phyloP scores from a whole-genome alignment of 2,888 invertebrate genomes.

The Luperina testacea region DNA sequence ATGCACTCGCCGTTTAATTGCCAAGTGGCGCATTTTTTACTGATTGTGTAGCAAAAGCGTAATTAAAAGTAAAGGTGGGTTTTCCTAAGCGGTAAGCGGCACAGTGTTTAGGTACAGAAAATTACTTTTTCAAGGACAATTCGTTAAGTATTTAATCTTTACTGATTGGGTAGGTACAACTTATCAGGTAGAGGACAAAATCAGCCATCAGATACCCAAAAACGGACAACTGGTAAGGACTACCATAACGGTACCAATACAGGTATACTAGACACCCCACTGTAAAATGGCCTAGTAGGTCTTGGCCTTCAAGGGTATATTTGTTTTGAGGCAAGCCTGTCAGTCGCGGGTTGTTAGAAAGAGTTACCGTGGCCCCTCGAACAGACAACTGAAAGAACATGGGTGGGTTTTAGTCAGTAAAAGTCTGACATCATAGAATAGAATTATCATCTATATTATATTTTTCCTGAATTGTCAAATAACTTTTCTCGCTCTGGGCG shows the following conservation, averaged over 20 bases:
- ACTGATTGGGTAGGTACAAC: not conserved
- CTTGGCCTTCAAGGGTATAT: not conserved
- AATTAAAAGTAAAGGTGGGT: conserved; percentile 31
- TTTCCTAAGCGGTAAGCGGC: not conserved
- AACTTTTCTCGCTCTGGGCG: too few relatives aligned
- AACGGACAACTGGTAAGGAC: not conserved
- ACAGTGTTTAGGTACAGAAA: not conserved
- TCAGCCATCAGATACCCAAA: too few relatives aligned
- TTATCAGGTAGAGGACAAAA: not conserved
- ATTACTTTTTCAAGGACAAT: not conserved
- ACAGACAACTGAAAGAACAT: too few relatives aligned
- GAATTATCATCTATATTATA: too few relatives aligned
- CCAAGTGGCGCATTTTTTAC: conserved; percentile 33
- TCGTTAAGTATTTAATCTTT: not conserved
- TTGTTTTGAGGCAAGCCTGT: not conserved
- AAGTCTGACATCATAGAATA: too few relatives aligned
- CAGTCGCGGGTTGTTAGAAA: too few relatives aligned
- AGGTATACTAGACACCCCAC: not conserved
- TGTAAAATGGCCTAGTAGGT: not conserved
- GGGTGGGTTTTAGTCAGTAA: too few relatives aligned
- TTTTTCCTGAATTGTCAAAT: too few relatives aligned
- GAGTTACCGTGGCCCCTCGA: too few relatives aligned
- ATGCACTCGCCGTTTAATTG: conserved; percentile 44
- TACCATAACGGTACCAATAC: not conserved
- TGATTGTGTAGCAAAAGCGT: conserved; percentile 15